A percentile compares a stretch with the other conserved stretches of the same genome.
phyloP scores from a whole-genome alignment of 2,888 invertebrate genomes.

The Phymatocera aterrima region DNA sequence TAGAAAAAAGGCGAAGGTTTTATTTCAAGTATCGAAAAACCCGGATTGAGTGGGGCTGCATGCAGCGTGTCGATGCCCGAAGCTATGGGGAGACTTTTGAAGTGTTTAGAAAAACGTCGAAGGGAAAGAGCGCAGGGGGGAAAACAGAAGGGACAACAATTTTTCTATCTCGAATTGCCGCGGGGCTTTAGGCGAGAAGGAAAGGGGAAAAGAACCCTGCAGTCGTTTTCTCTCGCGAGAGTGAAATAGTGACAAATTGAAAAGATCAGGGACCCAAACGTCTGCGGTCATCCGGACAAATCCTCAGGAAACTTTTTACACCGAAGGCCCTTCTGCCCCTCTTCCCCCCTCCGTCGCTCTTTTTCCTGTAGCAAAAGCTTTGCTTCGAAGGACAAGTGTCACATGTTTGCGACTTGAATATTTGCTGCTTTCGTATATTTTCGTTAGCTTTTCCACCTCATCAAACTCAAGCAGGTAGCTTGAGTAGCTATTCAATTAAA shows the following conservation, averaged over 20 bases:
- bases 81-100: neutral
- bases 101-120: conserved; percentile 18
- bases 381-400: no score
- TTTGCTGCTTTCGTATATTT: no score
- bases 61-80: neutral
- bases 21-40: neutral
- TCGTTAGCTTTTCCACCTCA: no score
- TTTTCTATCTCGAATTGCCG: conserved; percentile 22
- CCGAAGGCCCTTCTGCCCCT: no score
- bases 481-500: neutral
- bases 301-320: conserved; percentile 5
- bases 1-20: neutral
- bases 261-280: conserved; percentile 25
- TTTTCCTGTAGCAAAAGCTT: neutral
- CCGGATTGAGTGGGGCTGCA: neutral
- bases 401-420: no score
- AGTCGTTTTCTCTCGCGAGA: conserved; percentile 10
- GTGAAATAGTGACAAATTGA: conserved; percentile 40
- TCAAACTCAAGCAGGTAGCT: no score
- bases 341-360: neutral
- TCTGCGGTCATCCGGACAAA: conserved; percentile 31
- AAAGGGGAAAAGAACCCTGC: neutral
- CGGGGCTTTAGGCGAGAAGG: neutral
- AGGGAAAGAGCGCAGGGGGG: neutral
- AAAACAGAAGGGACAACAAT: conserved; percentile 35